A percentile compares a stretch with the other conserved stretches of the same genome.
Evolutionary conservation across 1,140 invertebrate genomes (phyloP).

Genomic region (Platyscapa corneri): DNA sequence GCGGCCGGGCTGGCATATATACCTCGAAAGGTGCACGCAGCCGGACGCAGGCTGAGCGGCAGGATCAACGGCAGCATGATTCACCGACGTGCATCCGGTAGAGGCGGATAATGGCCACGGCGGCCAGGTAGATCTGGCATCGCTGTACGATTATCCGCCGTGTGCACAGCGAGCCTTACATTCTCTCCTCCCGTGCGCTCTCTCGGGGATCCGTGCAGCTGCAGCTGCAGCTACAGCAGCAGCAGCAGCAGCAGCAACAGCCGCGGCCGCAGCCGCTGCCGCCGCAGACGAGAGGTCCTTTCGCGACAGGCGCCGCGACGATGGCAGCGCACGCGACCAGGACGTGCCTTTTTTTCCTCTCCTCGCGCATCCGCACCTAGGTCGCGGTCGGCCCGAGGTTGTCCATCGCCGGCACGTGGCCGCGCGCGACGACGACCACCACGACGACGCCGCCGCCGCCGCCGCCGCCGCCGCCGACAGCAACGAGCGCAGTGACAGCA

Average conservation of each 20-base stretch:
- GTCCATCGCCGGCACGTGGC: background rate
- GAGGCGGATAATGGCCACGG: conserved; percentile 14
- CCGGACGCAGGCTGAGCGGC: conserved; percentile 20
- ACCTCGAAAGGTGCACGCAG: conserved; percentile 20
- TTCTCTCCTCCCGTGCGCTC: conserved; percentile 49
- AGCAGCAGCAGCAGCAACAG: background rate
- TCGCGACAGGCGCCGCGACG: background rate
- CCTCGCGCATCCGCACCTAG: background rate
- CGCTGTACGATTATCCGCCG: conserved; percentile 52
- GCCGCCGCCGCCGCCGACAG: too few relatives aligned
- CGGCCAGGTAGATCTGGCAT: conserved; percentile 58
- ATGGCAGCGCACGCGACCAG: background rate
- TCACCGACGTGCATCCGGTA: conserved; percentile 55
- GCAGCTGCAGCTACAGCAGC: conserved; percentile 10
- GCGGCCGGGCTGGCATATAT: background rate
- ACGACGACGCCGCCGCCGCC: too few relatives aligned
- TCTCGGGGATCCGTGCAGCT: conserved; percentile 39
- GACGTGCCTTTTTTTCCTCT: conserved; percentile 1
- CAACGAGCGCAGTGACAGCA: too few relatives aligned
- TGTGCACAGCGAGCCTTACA: conserved; percentile 54
- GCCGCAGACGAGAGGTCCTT: background rate
- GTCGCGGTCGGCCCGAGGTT: background rate
- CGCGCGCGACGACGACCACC: background rate
- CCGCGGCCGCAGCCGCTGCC: background rate
- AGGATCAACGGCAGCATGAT: conserved; percentile 54